Evolutionary conservation across 2,113 vertebrate genomes (phyloP).

Genomic region (Coryphaenoides rupestris): DNA sequence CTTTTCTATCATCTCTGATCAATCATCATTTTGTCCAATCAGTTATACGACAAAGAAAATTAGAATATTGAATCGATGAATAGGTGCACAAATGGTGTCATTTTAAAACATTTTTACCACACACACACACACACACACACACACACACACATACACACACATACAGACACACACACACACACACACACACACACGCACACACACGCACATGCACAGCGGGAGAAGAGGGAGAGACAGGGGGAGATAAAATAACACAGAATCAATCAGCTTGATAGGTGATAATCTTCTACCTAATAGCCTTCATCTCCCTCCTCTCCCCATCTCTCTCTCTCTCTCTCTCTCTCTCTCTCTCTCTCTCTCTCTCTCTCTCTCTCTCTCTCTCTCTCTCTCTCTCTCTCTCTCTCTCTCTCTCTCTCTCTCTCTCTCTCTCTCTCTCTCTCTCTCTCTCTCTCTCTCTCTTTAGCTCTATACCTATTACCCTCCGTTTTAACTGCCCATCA

Average conservation of each 20-base stretch:
- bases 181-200: too few relatives aligned
- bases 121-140: not conserved
- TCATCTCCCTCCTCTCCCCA: not conserved
- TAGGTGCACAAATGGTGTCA: too few relatives aligned
- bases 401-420: slow-evolving; percentile 6
- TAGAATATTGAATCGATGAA: too few relatives aligned
- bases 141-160: not conserved
- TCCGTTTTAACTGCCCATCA: slow-evolving; percentile 13
- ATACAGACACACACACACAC: too few relatives aligned
- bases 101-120: too few relatives aligned
- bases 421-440: slow-evolving; percentile 2
- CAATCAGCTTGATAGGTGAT: not conserved
- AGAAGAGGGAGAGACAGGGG: too few relatives aligned
- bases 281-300: not conserved
- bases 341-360: slow-evolving; percentile 7
- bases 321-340: not conserved
- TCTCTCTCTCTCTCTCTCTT: slow-evolving; percentile 2
- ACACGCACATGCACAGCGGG: too few relatives aligned
- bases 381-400: not conserved
- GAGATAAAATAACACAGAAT: not conserved
- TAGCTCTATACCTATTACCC: not conserved
- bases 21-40: too few relatives aligned
- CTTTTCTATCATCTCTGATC: too few relatives aligned
- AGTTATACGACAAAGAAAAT: too few relatives aligned
- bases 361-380: slow-evolving; percentile 1